Percentiles rank a stretch among this genome's conserved stretches.
These are phyloP conservation scores for Poecile montanus DNA, from an alignment of 2,797 vertebrate genomes.

Conservation along the genomic window DNA sequence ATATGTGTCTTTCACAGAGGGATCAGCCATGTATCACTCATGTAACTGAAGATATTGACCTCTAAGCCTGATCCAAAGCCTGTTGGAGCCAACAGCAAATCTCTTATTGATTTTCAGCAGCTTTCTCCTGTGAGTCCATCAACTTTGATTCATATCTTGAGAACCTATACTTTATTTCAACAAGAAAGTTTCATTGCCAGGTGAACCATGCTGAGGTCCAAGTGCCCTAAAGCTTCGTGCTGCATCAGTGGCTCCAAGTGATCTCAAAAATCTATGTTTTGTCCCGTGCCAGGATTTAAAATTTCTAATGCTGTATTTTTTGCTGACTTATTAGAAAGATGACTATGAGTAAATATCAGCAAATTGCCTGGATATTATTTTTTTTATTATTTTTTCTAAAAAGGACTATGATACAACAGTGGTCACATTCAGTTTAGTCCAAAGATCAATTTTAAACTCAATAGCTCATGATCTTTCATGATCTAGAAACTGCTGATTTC, in stretches of 20 bases:
- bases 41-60: neutral
- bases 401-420: neutral
- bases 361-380: slow-evolving; percentile 37
- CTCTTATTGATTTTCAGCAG: slow-evolving; percentile 28
- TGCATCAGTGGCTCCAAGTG: neutral
- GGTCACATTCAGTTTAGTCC: neutral
- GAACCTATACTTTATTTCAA: neutral
- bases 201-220: neutral
- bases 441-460: neutral
- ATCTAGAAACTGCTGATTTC: neutral
- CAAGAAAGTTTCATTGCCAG: neutral
- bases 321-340: slow-evolving; percentile 16
- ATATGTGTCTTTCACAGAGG: neutral
- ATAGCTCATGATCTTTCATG: neutral
- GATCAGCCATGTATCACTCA: neutral
- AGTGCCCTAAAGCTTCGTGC: neutral
- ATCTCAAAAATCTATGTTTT: neutral
- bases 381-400: neutral
- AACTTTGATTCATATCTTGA: neutral
- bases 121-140: neutral
- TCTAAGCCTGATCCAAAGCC: slow-evolving; percentile 8
- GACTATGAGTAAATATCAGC: slow-evolving; percentile 27
- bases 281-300: neutral
- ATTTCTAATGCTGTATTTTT: neutral
- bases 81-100: slow-evolving; percentile 14